These are phyloP conservation scores for Oenanthe melanoleuca DNA, from an alignment of 2,113 vertebrate species.

Conservation along the genomic window DNA sequence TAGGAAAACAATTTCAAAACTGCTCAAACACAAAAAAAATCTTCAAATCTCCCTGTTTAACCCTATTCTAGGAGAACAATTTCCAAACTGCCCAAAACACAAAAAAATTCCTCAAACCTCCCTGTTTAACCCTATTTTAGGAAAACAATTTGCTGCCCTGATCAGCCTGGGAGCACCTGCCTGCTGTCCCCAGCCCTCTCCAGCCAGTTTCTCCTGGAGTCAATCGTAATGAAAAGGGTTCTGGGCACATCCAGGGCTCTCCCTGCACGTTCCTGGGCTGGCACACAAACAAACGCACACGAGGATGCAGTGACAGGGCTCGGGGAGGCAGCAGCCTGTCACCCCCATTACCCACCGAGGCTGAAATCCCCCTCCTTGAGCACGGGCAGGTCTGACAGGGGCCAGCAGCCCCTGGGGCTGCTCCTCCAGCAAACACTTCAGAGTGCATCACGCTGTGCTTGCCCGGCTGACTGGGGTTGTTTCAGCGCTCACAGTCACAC, in stretches of 20 bases:
- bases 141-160: not conserved
- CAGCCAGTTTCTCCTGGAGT: not conserved
- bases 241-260: not conserved
- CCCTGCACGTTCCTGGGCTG: accelerated
- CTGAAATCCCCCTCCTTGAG: not conserved
- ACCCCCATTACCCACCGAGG: not conserved
- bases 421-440: not conserved
- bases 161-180: not conserved
- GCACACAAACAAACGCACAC: not conserved
- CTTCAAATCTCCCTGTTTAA: too few species aligned
- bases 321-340: not conserved
- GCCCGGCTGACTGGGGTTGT: not conserved
- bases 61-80: too few species aligned
- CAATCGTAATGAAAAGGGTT: not conserved
- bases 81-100: not conserved
- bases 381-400: not conserved
- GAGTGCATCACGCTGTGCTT: not conserved
- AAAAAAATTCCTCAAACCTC: not conserved
- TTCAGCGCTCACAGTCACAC: not conserved
- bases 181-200: not conserved
- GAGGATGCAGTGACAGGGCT: not conserved
- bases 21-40: not conserved
- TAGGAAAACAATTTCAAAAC: not conserved
- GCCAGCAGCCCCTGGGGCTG: not conserved
- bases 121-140: not conserved